Base-by-base conservation (phyloP, 2,113 vertebrate species). In the Trochalopteron elliotii region DNA sequence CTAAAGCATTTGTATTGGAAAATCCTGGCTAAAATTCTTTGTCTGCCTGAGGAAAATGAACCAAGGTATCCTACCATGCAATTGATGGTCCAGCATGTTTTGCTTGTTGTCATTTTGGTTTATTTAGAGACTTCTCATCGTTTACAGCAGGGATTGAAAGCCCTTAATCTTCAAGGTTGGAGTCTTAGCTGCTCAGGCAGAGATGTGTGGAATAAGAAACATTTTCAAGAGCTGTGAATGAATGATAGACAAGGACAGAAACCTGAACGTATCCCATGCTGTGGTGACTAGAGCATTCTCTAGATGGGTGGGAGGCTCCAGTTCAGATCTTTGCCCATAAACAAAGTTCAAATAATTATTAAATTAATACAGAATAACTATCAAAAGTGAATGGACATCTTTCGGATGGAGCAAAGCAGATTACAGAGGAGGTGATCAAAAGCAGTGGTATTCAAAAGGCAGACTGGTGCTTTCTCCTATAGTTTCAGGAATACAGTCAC, bases 21-120 rank as follows among this genome's bases (percentile, higher is more conserved):
- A 70, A 42, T 49, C 15, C 27, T 35, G 12, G 31, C 6, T 83
- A 56, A 71, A 83, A 79, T 52, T 31, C 40, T 35, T 69, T 79
- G 20, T 45, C 40, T 81, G 10, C 18, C n/a, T 16, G 25, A 42
- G 19, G 24, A 83, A 87, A 79, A 80, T 35, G 37, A 63, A 25
- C 10, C 15, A 44, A 45, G 27, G 15, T 52, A 4, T 64, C 15
- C 13, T 35, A 59, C 27, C 0, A 1, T 0, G 0, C 10, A 55
- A 11, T 4, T 44, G 28, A 25, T 16, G 13, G 19, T n/a, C 35
- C 50, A 61, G 3, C 9, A 63, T 6, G 1, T 77, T 59, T 63
- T 77, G 23, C 7, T 55, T 55, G 15, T 21, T 68, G 64, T 52
- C 31, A 24, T 64, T 88, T 47, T 83, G 24, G 8, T 75, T 86